Conservation (phyloP, 2,888 invertebrate species). For the Gnatocerus cornutus region DNA sequence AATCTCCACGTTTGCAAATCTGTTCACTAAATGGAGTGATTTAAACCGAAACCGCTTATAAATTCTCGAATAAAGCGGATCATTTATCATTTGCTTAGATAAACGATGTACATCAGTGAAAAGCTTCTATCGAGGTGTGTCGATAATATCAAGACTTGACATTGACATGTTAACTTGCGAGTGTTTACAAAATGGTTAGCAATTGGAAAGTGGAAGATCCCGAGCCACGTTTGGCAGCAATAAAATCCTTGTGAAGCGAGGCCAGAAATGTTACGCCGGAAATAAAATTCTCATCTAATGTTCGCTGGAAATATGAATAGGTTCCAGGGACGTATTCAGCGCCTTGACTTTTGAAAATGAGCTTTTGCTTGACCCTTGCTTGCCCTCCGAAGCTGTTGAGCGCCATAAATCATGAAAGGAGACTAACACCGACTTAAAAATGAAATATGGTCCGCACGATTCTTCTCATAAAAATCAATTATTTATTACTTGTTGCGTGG, state of each 20-base stretch:
- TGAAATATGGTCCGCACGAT: constrained; percentile 1
- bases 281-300: too few species aligned
- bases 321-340: too few species aligned
- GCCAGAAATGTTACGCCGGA: too few species aligned
- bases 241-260: too few species aligned
- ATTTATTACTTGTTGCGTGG: not conserved
- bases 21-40: constrained; percentile 14
- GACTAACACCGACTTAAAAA: constrained; percentile 10
- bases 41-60: constrained; percentile 13
- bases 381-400: constrained; percentile 2
- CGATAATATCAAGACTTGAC: constrained; percentile 7
- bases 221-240: too few species aligned
- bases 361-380: too few species aligned
- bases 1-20: constrained; percentile 3
- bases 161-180: too few species aligned
- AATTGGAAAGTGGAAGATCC: too few species aligned
- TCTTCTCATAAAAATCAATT: not conserved
- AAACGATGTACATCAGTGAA: constrained; percentile 12
- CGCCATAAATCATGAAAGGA: constrained; percentile 15
- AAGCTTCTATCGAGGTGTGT: constrained; percentile 12
- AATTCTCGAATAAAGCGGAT: constrained; percentile 17
- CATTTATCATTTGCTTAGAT: constrained; percentile 23
- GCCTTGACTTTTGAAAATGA: too few species aligned
- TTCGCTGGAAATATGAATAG: too few species aligned
- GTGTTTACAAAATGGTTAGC: too few species aligned